Conservation (phyloP, 2,113 vertebrate genomes). For the Cheirogaleus medius region DNA sequence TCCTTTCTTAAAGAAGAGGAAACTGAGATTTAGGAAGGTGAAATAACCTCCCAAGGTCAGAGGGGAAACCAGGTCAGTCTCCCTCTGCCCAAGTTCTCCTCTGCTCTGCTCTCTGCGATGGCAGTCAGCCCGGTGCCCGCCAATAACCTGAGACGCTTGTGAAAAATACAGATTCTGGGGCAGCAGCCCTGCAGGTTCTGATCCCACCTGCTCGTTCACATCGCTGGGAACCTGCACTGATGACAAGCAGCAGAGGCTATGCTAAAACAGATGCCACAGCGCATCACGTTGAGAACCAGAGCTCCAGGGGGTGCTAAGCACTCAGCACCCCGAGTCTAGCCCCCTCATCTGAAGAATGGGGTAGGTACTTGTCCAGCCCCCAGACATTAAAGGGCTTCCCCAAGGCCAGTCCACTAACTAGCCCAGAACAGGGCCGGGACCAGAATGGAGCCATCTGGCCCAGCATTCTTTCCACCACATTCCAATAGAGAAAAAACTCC, state of each 20-base stretch:
- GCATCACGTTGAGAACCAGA: not conserved
- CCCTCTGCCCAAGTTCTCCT: not conserved
- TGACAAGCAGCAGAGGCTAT: not conserved
- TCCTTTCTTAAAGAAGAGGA: not conserved
- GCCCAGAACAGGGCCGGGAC: not conserved
- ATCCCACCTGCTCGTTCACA: rapidly evolving
- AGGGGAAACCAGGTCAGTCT: not conserved
- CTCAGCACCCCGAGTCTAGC: not conserved
- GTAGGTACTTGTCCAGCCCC: not conserved
- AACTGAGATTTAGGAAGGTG: not conserved
- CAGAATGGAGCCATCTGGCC: not conserved
- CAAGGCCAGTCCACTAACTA: too few species aligned
- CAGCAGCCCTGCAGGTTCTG: not conserved
- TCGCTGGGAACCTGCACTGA: not conserved
- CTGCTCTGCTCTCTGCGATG: not conserved
- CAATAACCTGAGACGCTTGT: not conserved
- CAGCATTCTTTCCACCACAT: slow-evolving; percentile 22
- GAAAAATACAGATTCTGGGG: not conserved
- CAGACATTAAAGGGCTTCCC: not conserved
- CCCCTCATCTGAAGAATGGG: not conserved
- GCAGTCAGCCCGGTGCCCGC: not conserved
- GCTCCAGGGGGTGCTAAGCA: not conserved
- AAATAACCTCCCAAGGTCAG: not conserved
- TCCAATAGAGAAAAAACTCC: slow-evolving; percentile 16
- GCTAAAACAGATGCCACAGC: not conserved